Evolutionary conservation across 2,888 invertebrate species (phyloP).

Genomic region (Luperina nickerlii): DNA sequence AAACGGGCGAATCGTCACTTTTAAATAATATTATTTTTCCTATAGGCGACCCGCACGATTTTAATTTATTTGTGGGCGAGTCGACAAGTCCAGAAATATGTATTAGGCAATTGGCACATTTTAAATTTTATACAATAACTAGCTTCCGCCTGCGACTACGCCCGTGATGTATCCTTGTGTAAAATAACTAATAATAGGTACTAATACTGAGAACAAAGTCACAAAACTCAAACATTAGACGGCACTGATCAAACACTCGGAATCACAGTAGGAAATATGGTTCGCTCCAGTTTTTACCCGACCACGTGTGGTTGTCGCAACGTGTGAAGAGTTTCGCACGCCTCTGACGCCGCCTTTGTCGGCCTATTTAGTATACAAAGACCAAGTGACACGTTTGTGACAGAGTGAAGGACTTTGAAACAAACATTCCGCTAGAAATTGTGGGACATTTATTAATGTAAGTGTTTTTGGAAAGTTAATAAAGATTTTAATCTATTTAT

Average conservation of each 20-base stretch:
- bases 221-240: slow-evolving; percentile 12
- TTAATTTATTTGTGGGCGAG: no score
- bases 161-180: no score
- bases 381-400: slow-evolving; percentile 50
- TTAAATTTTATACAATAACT: no score
- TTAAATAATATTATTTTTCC: no score
- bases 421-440: not conserved
- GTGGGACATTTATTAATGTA: not conserved
- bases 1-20: no score
- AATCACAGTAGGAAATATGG: slow-evolving; percentile 56
- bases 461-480: not conserved
- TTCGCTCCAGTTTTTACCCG: slow-evolving; percentile 68
- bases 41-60: no score
- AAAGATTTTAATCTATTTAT: not conserved
- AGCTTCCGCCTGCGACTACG: no score
- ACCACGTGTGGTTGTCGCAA: slow-evolving; percentile 75
- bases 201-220: not conserved
- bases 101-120: no score
- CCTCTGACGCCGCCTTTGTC: slow-evolving; percentile 70
- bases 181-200: no score
- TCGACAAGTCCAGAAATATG: no score
- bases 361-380: slow-evolving; percentile 49
- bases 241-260: slow-evolving; percentile 53
- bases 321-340: slow-evolving; percentile 84
- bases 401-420: slow-evolving; percentile 7